Conservation (phyloP, 2,113 vertebrate genomes). For the Syrrhaptes paradoxus region DNA sequence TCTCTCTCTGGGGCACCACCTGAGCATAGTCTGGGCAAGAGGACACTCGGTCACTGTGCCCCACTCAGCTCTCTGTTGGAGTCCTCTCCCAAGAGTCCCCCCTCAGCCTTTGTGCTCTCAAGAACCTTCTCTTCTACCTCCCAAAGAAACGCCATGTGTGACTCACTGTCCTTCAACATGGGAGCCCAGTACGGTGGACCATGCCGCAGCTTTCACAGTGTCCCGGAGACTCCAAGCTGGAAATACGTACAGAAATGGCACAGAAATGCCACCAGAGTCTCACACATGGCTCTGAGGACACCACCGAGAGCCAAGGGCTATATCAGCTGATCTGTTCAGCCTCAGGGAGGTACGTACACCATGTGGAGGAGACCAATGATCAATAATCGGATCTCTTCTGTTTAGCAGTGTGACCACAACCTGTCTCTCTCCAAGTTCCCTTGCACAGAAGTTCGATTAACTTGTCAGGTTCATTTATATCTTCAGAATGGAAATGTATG, state of each 20-base stretch:
- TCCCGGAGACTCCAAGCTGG: background rate
- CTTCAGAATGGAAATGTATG: background rate
- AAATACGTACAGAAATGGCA: background rate
- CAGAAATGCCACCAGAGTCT: background rate
- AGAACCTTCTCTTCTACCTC: background rate
- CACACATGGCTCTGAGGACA: background rate
- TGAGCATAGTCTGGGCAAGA: background rate
- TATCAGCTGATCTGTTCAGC: background rate
- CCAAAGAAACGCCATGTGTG: accelerated
- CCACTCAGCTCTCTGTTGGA: background rate
- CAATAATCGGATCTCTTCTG: background rate
- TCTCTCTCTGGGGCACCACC: background rate
- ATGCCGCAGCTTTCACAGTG: background rate
- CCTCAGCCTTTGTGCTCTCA: background rate
- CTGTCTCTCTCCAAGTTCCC: background rate
- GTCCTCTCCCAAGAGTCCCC: background rate
- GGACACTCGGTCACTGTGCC: background rate
- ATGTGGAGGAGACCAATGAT: background rate
- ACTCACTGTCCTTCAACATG: background rate
- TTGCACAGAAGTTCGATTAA: background rate
- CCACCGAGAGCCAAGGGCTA: background rate
- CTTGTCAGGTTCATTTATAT: background rate
- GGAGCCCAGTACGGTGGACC: background rate
- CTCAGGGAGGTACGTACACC: background rate
- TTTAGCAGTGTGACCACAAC: accelerated